phyloP scores from a whole-genome alignment of 2,113 vertebrate genomes.

The Dromaius novaehollandiae region DNA sequence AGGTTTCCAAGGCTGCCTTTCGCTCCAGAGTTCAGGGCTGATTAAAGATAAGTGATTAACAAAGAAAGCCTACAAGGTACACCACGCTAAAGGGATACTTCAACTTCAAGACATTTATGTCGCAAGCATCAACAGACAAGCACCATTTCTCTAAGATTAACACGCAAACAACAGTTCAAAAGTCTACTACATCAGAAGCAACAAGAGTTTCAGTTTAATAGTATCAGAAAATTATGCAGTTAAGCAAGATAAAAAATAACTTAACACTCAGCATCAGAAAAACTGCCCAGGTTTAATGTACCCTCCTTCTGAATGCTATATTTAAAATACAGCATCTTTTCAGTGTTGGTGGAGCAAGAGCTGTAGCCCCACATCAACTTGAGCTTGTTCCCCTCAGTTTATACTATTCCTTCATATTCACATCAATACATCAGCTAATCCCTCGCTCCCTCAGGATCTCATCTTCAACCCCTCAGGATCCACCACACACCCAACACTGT shows the following conservation, averaged over 20 bases:
- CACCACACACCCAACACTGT: no score
- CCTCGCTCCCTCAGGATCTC: not conserved
- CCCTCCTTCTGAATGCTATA: not conserved
- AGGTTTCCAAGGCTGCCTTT: not conserved
- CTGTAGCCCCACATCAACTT: accelerated
- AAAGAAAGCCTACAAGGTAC: accelerated
- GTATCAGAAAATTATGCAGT: not conserved
- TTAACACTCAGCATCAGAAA: not conserved
- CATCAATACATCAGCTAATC: no score
- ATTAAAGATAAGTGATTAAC: not conserved
- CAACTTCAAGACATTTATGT: not conserved
- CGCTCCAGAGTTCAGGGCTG: not conserved
- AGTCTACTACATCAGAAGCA: not conserved
- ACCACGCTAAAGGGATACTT: accelerated
- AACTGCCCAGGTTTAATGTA: not conserved
- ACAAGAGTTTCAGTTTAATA: not conserved
- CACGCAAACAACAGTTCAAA: accelerated
- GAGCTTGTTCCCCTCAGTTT: not conserved
- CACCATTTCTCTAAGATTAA: accelerated
- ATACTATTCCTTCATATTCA: not conserved
- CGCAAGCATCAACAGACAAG: not conserved
- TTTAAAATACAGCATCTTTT: accelerated
- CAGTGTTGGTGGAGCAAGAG: not conserved
- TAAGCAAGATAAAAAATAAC: not conserved
- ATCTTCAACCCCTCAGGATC: not conserved